These are phyloP conservation scores for Propithecus coquereli DNA, from an alignment of 2,113 vertebrate species.

Conservation along the genomic window DNA sequence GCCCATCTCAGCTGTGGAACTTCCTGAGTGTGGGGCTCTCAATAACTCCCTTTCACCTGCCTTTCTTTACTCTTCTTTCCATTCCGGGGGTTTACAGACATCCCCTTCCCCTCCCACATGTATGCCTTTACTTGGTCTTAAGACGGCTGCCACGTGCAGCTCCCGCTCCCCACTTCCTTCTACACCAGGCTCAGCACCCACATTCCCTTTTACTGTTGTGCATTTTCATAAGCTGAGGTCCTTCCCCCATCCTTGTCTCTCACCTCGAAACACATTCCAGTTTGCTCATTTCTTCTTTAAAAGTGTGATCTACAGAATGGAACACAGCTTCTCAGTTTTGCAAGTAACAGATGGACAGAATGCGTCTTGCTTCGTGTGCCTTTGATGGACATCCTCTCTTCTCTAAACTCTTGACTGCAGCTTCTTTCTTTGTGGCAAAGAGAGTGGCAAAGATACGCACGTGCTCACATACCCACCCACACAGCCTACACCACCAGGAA, in stretches of 20 bases:
- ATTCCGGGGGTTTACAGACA: neutral
- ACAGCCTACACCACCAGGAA: neutral
- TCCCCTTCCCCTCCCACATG: neutral
- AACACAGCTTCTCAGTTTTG: slow-evolving; percentile 59
- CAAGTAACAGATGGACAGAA: slow-evolving; percentile 70
- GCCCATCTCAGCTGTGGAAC: neutral
- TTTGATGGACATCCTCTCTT: slow-evolving; percentile 52
- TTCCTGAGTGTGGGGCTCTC: neutral
- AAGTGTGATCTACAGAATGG: slow-evolving; percentile 53
- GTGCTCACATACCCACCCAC: neutral
- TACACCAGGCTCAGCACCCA: neutral
- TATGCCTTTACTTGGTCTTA: neutral
- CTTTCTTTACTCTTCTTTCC: neutral
- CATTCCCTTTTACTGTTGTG: neutral
- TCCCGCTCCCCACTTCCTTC: neutral
- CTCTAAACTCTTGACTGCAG: neutral
- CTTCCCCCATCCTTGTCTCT: slow-evolving; percentile 58
- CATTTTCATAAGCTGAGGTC: neutral
- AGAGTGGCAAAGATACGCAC: neutral
- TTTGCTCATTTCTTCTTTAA: slow-evolving; percentile 72
- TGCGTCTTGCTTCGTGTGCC: neutral
- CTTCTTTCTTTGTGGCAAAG: neutral
- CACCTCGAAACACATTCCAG: slow-evolving; percentile 44
- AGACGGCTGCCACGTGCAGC: neutral
- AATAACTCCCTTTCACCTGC: neutral